Conservation (phyloP, 2,113 vertebrate species). For the Tichodroma muraria region DNA sequence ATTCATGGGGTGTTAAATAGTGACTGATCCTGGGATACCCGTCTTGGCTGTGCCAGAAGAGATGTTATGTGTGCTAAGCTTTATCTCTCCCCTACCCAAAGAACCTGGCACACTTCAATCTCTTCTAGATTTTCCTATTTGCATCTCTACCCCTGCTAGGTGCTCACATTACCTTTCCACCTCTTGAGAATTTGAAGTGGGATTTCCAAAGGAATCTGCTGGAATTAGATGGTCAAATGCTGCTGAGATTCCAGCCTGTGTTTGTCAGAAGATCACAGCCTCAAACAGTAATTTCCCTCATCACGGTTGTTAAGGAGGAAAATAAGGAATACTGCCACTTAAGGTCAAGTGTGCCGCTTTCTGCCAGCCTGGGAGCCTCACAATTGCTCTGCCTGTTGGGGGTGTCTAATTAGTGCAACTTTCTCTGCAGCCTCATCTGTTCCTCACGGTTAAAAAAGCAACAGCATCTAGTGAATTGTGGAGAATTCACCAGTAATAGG, state of each 20-base stretch:
- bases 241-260: background rate
- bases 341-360: background rate
- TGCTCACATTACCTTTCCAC: background rate
- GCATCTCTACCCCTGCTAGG: background rate
- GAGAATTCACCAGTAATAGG: constrained; percentile 18
- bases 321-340: constrained; percentile 6
- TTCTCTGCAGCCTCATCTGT: constrained; percentile 19
- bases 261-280: background rate
- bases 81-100: background rate
- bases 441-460: constrained; percentile 24
- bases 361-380: constrained; percentile 10
- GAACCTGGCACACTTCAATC: background rate
- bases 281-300: background rate
- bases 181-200: background rate
- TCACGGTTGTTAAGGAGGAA: background rate
- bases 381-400: background rate
- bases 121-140: background rate
- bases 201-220: background rate
- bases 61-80: background rate
- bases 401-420: constrained; percentile 36
- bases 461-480: background rate
- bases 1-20: background rate
- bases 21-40: background rate
- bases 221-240: background rate
- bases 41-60: background rate